These are phyloP conservation scores for Tenualosa thibaudeaui DNA, from an alignment of 2,797 vertebrate genomes.

Conservation along the genomic window DNA sequence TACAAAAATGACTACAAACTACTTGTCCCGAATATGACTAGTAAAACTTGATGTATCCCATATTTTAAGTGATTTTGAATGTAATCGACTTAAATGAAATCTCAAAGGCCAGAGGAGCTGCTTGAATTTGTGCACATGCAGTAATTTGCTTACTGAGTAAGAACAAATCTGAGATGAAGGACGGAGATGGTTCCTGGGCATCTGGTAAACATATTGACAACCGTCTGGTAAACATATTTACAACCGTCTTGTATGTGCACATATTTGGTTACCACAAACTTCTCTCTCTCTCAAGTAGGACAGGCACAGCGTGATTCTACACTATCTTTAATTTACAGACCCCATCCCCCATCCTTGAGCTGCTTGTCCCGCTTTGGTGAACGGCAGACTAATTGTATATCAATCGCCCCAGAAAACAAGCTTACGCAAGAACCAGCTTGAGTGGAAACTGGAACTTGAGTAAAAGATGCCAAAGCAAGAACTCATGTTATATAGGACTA, in stretches of 20 bases:
- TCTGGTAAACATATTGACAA: not conserved
- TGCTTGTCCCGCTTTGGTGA: not conserved
- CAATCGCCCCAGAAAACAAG: not conserved
- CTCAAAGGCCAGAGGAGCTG: not conserved
- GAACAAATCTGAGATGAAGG: not conserved
- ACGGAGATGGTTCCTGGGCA: not conserved
- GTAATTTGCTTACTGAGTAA: not conserved
- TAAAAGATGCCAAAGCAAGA: not conserved
- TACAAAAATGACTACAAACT: not conserved
- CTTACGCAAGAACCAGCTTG: not conserved
- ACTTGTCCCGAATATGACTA: not conserved
- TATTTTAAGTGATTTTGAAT: not conserved
- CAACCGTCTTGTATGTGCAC: not conserved
- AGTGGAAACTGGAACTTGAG: not conserved
- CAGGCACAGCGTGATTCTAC: not conserved
- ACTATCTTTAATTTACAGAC: slow-evolving; percentile 4
- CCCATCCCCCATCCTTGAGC: not conserved
- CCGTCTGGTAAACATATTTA: not conserved
- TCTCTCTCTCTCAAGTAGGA: not conserved
- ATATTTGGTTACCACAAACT: not conserved
- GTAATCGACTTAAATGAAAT: not conserved
- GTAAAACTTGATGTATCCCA: not conserved
- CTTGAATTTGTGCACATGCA: not conserved
- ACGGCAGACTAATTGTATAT: slow-evolving; percentile 4
- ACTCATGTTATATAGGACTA: not conserved